phyloP scores from a whole-genome alignment of 2,888 invertebrate genomes.

The Rugalucina vietnamica region DNA sequence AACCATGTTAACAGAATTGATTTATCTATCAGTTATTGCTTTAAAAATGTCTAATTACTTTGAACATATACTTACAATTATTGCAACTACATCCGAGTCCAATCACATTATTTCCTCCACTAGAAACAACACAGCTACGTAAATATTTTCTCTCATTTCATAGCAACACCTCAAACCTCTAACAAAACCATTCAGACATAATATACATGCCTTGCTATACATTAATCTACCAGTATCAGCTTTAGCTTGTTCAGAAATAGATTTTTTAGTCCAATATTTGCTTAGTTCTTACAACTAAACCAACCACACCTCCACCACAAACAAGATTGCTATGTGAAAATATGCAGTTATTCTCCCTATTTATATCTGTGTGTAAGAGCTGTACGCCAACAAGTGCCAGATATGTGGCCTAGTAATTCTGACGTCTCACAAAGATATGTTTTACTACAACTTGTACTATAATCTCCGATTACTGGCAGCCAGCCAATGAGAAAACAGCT shows the following conservation, averaged over 20 bases:
- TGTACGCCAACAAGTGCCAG: constrained; percentile 3
- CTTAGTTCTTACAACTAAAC: background rate
- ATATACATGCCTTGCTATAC: background rate
- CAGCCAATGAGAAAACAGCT: constrained; percentile 1
- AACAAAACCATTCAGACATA: background rate
- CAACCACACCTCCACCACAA: background rate
- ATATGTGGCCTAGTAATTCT: constrained; percentile 3
- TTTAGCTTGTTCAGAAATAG: background rate
- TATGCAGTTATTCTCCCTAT: background rate
- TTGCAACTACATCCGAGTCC: no score
- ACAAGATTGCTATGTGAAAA: background rate
- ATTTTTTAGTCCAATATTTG: background rate
- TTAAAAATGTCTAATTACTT: no score
- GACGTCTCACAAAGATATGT: constrained; percentile 3
- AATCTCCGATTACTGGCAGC: background rate
- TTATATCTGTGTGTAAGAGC: background rate
- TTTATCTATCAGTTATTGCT: no score
- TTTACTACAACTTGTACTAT: constrained; percentile 12
- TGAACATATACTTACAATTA: no score
- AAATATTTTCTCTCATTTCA: background rate
- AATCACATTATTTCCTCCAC: background rate
- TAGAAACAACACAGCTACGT: background rate
- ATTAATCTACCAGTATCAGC: background rate
- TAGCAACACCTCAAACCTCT: background rate
- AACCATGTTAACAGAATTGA: no score